Conservation (phyloP, 2,113 vertebrate species). For the Ictidomys tridecemlineatus region DNA sequence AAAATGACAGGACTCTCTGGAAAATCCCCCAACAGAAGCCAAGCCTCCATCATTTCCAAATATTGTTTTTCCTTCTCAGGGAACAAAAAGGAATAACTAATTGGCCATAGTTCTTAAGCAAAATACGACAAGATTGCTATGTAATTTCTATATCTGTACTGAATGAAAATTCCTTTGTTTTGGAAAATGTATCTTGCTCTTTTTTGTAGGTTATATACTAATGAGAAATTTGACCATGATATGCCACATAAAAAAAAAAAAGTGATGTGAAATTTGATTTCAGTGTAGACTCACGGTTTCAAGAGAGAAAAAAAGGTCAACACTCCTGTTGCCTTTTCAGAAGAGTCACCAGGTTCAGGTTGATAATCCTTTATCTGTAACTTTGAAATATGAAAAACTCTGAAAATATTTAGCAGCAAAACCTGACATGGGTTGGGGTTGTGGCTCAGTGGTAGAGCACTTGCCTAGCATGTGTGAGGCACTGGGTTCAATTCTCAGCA, state of each 20-base stretch:
- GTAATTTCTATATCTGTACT: background rate
- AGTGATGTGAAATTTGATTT: background rate
- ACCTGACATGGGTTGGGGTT: background rate
- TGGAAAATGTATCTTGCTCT: background rate
- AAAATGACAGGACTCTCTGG: background rate
- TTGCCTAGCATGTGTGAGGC: no score
- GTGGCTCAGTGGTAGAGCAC: no score
- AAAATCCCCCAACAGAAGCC: background rate
- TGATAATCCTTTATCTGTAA: background rate
- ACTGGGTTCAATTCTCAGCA: no score
- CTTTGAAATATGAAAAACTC: slow-evolving; percentile 23
- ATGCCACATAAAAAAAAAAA: background rate
- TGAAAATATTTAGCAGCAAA: slow-evolving; percentile 45
- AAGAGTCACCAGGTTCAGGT: background rate
- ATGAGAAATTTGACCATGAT: background rate
- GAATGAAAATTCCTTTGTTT: background rate
- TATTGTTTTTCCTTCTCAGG: background rate
- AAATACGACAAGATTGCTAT: background rate
- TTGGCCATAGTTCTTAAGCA: background rate
- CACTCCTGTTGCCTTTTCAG: background rate
- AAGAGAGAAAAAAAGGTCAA: slow-evolving; percentile 1
- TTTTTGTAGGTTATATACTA: background rate
- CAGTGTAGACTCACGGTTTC: background rate
- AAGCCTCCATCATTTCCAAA: background rate
- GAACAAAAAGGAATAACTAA: background rate